Conservation (phyloP, 2,113 vertebrate species). For the Ptilonorhynchus violaceus region DNA sequence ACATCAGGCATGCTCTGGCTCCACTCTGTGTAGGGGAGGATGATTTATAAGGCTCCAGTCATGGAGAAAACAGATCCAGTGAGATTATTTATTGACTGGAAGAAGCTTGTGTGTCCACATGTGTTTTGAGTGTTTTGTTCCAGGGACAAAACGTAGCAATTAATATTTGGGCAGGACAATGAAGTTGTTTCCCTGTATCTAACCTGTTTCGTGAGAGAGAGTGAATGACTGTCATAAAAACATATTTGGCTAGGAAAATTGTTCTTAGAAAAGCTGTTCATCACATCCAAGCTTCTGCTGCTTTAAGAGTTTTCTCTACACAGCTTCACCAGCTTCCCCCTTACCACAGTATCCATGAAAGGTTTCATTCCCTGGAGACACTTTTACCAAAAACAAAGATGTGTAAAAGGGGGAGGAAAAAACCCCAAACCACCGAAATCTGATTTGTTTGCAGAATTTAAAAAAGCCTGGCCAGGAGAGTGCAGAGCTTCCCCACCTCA, state of each 20-base stretch:
- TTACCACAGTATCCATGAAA: not conserved
- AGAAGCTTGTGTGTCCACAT: not conserved
- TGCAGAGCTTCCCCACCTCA: not conserved
- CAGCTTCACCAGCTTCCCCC: not conserved
- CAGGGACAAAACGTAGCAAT: not conserved
- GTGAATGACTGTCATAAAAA: not conserved
- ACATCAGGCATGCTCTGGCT: not conserved
- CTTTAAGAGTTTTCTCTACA: not conserved
- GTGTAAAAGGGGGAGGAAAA: not conserved
- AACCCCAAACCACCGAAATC: not conserved
- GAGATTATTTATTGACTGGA: conserved; percentile 28
- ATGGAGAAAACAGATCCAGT: not conserved
- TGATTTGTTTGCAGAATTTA: not conserved
- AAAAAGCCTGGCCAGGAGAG: not conserved
- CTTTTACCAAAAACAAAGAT: not conserved
- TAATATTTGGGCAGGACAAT: not conserved
- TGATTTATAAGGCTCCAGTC: not conserved
- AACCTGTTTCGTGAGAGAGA: not conserved
- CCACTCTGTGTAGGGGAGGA: not conserved
- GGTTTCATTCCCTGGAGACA: not conserved
- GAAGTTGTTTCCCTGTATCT: not conserved
- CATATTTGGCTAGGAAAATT: not conserved
- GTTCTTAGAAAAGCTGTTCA: not conserved
- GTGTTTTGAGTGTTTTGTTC: not conserved
- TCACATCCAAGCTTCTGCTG: not conserved